phyloP scores from a whole-genome alignment of 1,140 invertebrate genomes.

The Drosophila mauritiana region DNA sequence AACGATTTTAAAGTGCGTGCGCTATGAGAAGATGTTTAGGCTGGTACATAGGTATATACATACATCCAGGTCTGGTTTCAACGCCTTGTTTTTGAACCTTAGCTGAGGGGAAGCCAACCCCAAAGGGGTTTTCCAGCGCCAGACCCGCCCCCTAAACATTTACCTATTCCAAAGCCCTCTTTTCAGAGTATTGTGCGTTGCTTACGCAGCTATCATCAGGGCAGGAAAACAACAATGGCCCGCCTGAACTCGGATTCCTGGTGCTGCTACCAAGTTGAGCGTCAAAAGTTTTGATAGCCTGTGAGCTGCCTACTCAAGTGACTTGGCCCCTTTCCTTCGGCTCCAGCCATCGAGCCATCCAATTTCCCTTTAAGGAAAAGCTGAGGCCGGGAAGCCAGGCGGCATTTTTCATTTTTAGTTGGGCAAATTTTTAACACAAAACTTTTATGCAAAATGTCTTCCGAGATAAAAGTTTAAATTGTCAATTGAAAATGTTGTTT shows the following conservation, averaged over 20 bases:
- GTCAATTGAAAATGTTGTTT: conserved; percentile 84
- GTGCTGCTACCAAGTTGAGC: conserved; percentile 54
- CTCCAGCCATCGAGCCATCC: neutral
- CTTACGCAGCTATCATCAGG: conserved; percentile 62
- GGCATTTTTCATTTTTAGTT: conserved; percentile 81
- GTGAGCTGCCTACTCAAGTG: conserved; percentile 70
- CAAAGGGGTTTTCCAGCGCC: conserved; percentile 51
- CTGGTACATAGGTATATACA: conserved; percentile 3
- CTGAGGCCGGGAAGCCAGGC: conserved; percentile 21
- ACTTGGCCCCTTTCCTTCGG: conserved; percentile 22
- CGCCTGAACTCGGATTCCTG: conserved; percentile 17
- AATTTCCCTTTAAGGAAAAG: conserved; percentile 14
- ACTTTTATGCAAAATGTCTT: conserved; percentile 82
- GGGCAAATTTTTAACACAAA: conserved; percentile 77
- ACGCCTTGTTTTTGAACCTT: conserved; percentile 29
- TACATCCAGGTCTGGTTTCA: conserved; percentile 35
- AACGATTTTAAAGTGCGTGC: conserved; percentile 38
- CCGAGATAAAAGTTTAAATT: conserved; percentile 84
- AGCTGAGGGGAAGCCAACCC: neutral
- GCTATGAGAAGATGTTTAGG: neutral
- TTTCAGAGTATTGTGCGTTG: conserved; percentile 35
- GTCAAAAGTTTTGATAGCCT: conserved; percentile 82
- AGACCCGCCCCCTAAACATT: conserved; percentile 19
- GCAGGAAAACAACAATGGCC: conserved; percentile 46
- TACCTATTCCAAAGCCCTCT: conserved; percentile 34